These are phyloP conservation scores for Plebejus melissa DNA, from an alignment of 2,888 invertebrate species.

Conservation along the genomic window DNA sequence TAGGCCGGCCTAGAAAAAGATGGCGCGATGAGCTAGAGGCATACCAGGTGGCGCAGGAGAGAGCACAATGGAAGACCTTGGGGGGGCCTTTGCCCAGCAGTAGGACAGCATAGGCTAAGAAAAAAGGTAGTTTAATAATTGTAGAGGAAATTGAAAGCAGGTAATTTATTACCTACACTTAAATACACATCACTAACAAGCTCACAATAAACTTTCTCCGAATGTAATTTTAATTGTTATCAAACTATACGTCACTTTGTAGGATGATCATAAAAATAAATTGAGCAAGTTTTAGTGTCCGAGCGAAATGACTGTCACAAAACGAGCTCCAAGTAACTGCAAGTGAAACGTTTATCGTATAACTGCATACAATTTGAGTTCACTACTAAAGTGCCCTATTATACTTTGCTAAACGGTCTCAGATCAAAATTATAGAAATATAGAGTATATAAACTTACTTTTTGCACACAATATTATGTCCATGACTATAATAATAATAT, in stretches of 20 bases:
- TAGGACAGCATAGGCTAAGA: too few relatives aligned
- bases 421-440: neutral
- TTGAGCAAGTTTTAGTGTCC: constrained; percentile 14
- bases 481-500: too few relatives aligned
- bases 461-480: too few relatives aligned
- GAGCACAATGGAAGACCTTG: too few relatives aligned
- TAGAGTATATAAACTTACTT: too few relatives aligned
- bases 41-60: too few relatives aligned
- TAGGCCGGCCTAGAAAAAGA: too few relatives aligned
- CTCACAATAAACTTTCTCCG: neutral
- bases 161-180: too few relatives aligned
- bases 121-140: too few relatives aligned
- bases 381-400: constrained; percentile 18
- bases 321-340: constrained; percentile 37
- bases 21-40: too few relatives aligned
- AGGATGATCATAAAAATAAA: constrained; percentile 20
- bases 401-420: neutral
- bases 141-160: too few relatives aligned
- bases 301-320: constrained; percentile 36
- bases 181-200: neutral
- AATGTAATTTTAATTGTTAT: constrained; percentile 9
- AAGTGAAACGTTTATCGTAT: constrained; percentile 33
- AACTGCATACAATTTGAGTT: constrained; percentile 29
- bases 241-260: neutral
- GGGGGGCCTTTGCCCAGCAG: too few relatives aligned